phyloP scores from a whole-genome alignment of 2,888 invertebrate species.

The Drosophila percnosoma region DNA sequence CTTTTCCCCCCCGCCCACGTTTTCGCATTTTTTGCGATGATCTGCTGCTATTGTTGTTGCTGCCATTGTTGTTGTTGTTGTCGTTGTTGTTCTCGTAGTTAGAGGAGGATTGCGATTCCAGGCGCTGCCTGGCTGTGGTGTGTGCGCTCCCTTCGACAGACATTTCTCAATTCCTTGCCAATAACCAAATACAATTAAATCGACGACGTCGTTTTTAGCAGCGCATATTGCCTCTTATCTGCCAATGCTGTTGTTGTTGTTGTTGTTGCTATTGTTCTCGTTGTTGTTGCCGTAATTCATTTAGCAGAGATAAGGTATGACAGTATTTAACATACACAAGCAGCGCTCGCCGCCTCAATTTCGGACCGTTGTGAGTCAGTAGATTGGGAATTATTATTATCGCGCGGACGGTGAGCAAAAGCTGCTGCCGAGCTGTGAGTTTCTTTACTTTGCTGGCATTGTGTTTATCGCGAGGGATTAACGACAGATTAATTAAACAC shows the following conservation, averaged over 20 bases:
- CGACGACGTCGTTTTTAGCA: conserved; percentile 15
- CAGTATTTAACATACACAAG: conserved; percentile 16
- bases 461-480: background rate
- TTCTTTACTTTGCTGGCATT: background rate
- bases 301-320: conserved; percentile 41
- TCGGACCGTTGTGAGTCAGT: conserved; percentile 3
- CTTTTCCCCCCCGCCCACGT: conserved; percentile 4
- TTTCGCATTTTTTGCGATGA: conserved; percentile 24
- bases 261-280: background rate
- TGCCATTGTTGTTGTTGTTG: conserved; percentile 5
- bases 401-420: conserved; percentile 1
- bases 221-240: conserved; percentile 42
- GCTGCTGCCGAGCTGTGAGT: background rate
- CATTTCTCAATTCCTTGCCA: conserved; percentile 41
- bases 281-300: background rate
- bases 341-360: background rate
- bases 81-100: conserved; percentile 1
- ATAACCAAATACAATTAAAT: conserved; percentile 27
- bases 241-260: background rate
- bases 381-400: conserved; percentile 10
- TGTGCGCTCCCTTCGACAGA: conserved; percentile 33
- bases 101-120: conserved; percentile 8
- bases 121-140: conserved; percentile 16
- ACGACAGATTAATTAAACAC: background rate
- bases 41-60: conserved; percentile 11